Conservation (phyloP, 2,113 vertebrate genomes). For the Bubo blakistoni region DNA sequence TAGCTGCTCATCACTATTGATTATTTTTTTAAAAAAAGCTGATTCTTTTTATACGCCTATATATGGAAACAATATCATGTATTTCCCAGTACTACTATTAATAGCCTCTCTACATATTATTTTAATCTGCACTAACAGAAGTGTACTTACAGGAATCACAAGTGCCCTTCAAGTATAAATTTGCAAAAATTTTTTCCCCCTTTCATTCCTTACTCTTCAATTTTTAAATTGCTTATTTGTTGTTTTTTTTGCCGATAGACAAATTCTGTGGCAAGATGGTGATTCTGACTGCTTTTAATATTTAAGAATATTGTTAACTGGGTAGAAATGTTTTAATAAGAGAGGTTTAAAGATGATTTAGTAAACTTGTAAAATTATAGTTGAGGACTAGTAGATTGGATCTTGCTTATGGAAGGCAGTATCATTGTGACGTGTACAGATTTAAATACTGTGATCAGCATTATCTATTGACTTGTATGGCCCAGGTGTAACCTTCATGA, state of each 20-base stretch:
- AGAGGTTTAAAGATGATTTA: neutral
- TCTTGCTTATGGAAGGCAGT: neutral
- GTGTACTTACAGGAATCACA: neutral
- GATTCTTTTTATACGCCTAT: neutral
- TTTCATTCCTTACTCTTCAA: neutral
- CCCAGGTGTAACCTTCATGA: neutral
- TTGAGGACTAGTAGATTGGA: neutral
- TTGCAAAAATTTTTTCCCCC: neutral
- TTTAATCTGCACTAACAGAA: neutral
- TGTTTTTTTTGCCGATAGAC: neutral
- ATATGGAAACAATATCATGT: neutral
- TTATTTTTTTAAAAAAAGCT: neutral
- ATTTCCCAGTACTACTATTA: slow-evolving; percentile 24
- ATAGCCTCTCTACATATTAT: neutral
- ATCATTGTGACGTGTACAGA: neutral
- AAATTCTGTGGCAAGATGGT: neutral
- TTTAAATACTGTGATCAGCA: neutral
- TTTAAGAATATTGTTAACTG: neutral
- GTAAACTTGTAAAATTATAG: neutral
- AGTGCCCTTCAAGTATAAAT: neutral
- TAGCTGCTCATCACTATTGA: neutral
- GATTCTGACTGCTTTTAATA: neutral
- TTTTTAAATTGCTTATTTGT: neutral
- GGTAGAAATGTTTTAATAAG: neutral
- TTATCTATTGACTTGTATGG: neutral